Conservation (phyloP, 2,888 invertebrate genomes). For the Eupithecia vulgata region DNA sequence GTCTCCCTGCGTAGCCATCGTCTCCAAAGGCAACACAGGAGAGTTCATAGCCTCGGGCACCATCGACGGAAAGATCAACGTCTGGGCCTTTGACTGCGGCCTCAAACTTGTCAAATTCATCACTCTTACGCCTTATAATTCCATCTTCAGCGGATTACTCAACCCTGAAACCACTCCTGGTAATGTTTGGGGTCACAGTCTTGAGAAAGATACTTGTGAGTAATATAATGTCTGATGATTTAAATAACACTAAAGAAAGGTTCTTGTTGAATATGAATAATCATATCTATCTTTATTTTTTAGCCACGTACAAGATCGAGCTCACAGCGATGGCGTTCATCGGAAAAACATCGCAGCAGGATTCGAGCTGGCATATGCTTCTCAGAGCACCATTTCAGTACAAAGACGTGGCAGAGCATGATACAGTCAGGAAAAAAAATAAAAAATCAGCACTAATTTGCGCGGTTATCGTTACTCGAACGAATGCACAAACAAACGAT, state of each 20-base stretch:
- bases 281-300: conserved; percentile 6
- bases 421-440: conserved; percentile 57
- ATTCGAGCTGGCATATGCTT: conserved; percentile 38
- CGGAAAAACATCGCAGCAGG: conserved; percentile 72
- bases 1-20: conserved; percentile 80
- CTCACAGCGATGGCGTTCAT: conserved; percentile 79
- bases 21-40: conserved; percentile 85
- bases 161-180: conserved; percentile 71
- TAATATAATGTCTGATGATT: conserved; percentile 36
- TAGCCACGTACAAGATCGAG: conserved; percentile 74
- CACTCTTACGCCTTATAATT: conserved; percentile 76
- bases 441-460: conserved; percentile 77
- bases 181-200: conserved; percentile 77
- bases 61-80: conserved; percentile 87
- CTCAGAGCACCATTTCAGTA: conserved; percentile 52
- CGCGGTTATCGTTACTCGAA: conserved; percentile 71
- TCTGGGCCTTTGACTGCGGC: conserved; percentile 93
- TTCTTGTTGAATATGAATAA: not conserved
- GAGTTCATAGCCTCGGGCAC: conserved; percentile 85
- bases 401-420: conserved; percentile 68
- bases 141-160: conserved; percentile 78
- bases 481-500: conserved; percentile 46
- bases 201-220: conserved; percentile 79
- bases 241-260: not conserved
- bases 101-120: conserved; percentile 88